Base-by-base conservation (phyloP, 2,113 vertebrate genomes). In the Leucoraja erinaceus region DNA sequence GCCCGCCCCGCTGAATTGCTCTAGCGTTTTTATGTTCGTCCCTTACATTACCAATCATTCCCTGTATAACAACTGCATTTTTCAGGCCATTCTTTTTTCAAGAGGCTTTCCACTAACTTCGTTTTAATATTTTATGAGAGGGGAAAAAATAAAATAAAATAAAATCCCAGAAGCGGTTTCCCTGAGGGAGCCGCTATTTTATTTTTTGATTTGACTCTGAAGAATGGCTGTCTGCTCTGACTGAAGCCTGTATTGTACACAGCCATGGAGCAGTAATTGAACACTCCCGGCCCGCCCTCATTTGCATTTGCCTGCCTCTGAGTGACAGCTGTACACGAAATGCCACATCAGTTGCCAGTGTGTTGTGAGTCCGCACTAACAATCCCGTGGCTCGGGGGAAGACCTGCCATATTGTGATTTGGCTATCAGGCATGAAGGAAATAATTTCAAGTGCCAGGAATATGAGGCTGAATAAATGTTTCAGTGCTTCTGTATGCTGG, bases 331-430 rank as follows among this genome's bases (percentile, higher is more conserved):
- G 98, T 99, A 99, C 98, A 99, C 99, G 98, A 98, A 98, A 99
- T 98, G 98, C 98, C 99, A 98, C 97, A 98, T 98, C 98, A 98
- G 98, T 99, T 99, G 98, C 98, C 99, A 99, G 98, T 98, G 98
- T 98, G 98, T 98, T 99, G 97, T 98, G 98, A 99, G 99, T 98
- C 97, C 97, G 97, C 98, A 98, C 98, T 99, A 99, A 99, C 98
- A 98, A 99, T 98, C 98, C 97, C 93, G 94, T 96, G 97, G 98
- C 98, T 98, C 98, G 95, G 95, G 98, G 98, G 98, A 47, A 99
- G 98, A 98, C 97, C 98, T 99, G 99, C 99, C 99, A 99, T 98
- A 99, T 99, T 99, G 98, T 99, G 99, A 99, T 99, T 99, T 99
- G 98, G 99, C 98, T 99, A 99, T 99, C 99, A 99, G 98, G 98